Evolutionary conservation across 2,797 vertebrate species (phyloP).

Genomic region (Liasis olivaceus): DNA sequence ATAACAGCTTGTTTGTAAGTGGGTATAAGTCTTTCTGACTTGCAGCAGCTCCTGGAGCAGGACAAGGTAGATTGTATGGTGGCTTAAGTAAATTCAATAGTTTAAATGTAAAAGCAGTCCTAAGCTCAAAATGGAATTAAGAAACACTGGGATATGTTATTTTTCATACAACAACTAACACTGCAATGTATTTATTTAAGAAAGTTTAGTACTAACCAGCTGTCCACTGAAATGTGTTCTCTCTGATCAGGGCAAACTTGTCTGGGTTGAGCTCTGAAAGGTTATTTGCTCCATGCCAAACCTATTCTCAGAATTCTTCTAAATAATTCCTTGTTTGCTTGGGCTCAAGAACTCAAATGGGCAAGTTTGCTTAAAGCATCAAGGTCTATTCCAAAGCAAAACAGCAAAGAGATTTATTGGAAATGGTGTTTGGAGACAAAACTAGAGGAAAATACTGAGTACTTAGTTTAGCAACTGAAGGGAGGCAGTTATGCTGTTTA

Average conservation of each 20-base stretch:
- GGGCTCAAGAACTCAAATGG: constrained; percentile 28
- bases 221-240: constrained; percentile 32
- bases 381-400: constrained; percentile 27
- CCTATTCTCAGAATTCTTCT: constrained; percentile 38
- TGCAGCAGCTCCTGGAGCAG: no score
- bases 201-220: not conserved
- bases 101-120: not conserved
- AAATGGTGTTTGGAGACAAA: constrained; percentile 51
- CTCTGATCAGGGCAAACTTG: constrained; percentile 33
- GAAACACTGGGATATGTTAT: constrained; percentile 38
- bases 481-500: constrained; percentile 52
- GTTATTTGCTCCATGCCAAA: constrained; percentile 36
- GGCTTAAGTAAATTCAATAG: not conserved
- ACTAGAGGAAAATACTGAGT: constrained; percentile 68
- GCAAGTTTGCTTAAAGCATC: constrained; percentile 47
- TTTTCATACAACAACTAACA: not conserved
- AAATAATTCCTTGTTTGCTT: constrained; percentile 63
- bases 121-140: not conserved
- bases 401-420: constrained; percentile 64
- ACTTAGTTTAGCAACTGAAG: constrained; percentile 52
- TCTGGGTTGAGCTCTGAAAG: constrained; percentile 35
- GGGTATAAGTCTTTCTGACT: no score
- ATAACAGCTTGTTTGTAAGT: no score
- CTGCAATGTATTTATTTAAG: not conserved
- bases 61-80: no score